These are phyloP conservation scores for Diplolepis rosae DNA, from an alignment of 2,888 invertebrate species.

Conservation along the genomic window DNA sequence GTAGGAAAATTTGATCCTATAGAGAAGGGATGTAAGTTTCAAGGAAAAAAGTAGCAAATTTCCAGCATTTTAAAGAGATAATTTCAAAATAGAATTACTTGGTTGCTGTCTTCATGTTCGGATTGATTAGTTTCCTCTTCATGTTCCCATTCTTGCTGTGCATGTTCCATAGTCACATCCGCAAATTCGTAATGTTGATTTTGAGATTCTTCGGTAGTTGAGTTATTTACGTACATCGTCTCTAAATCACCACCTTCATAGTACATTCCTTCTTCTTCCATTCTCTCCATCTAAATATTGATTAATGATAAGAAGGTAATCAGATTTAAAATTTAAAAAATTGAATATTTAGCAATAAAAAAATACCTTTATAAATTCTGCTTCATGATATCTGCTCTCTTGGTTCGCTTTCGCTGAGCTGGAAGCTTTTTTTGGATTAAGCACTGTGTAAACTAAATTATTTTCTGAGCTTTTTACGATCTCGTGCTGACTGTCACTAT, in stretches of 20 bases:
- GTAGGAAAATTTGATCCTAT: constrained; percentile 69
- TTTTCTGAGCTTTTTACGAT: constrained; percentile 69
- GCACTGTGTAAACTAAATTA: constrained; percentile 69
- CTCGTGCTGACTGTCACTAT: constrained; percentile 57
- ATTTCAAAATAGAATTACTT: no score
- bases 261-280: constrained; percentile 67
- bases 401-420: constrained; percentile 40
- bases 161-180: constrained; percentile 58
- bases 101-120: constrained; percentile 46
- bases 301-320: background rate
- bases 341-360: background rate
- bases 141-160: constrained; percentile 66
- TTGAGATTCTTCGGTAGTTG: constrained; percentile 54
- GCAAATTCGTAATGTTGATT: constrained; percentile 62
- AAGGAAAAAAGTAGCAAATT: no score
- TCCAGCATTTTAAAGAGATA: no score
- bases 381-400: constrained; percentile 12
- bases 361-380: constrained; percentile 3
- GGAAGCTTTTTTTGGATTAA: constrained; percentile 66
- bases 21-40: constrained; percentile 24
- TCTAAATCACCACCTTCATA: constrained; percentile 70
- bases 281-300: constrained; percentile 62
- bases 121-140: constrained; percentile 51
- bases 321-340: background rate
- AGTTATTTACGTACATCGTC: constrained; percentile 63